phyloP scores from a whole-genome alignment of 2,888 invertebrate species.

The Folsomia manolachei region DNA sequence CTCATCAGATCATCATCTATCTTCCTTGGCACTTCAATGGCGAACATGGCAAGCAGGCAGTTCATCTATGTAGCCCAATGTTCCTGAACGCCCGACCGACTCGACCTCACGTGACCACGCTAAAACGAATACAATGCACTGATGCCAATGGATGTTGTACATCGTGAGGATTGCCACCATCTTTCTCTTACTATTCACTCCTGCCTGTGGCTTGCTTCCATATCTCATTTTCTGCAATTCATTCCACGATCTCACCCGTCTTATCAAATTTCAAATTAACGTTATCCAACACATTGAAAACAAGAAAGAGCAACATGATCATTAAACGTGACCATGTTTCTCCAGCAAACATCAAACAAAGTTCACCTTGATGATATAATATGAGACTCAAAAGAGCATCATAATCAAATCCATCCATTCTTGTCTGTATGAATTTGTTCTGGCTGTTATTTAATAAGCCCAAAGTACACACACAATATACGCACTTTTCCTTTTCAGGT shows the following conservation, averaged over 20 bases:
- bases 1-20: conserved; percentile 14
- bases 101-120: background rate
- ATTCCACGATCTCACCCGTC: conserved; percentile 16
- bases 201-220: background rate
- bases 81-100: conserved; percentile 12
- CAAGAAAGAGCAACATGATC: background rate
- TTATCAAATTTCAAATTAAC: conserved; percentile 20
- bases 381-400: too few relatives aligned
- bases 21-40: conserved; percentile 16
- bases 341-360: background rate
- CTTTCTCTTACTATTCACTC: background rate
- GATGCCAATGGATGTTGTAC: too few relatives aligned
- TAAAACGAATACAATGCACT: too few relatives aligned
- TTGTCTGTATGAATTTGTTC: too few relatives aligned
- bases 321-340: conserved; percentile 14
- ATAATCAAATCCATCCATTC: too few relatives aligned
- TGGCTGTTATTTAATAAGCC: too few relatives aligned
- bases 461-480: too few relatives aligned
- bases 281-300: conserved; percentile 5
- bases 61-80: too few relatives aligned
- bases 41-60: too few relatives aligned
- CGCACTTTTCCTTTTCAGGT: background rate
- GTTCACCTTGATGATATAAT: too few relatives aligned
- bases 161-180: too few relatives aligned
- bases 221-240: conserved; percentile 13